A percentile compares a stretch with the other conserved stretches of the same genome.
These are phyloP conservation scores for Paramuricea clavata DNA, from an alignment of 92 coral and sea anemone species.

Conservation along the genomic window DNA sequence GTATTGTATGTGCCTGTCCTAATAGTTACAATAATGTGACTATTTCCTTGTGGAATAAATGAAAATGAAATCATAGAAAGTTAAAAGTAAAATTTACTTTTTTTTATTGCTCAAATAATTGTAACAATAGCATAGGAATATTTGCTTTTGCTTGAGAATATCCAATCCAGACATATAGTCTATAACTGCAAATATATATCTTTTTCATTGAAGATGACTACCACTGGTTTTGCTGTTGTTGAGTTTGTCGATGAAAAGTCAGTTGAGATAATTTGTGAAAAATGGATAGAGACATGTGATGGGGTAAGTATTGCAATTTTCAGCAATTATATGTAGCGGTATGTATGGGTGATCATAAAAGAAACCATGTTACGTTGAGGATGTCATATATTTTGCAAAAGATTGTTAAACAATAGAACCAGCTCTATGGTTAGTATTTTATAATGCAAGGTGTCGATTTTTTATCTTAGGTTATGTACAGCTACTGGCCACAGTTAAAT, in stretches of 20 bases:
- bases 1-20: background rate
- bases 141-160: background rate
- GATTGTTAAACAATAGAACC: background rate
- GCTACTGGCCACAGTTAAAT: slow-evolving; percentile 26
- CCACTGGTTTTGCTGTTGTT: slow-evolving; percentile 7
- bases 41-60: background rate
- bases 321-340: background rate
- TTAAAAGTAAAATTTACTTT: too few species aligned
- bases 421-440: too few species aligned
- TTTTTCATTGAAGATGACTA: background rate
- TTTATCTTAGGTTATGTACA: background rate
- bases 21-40: background rate
- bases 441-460: too few species aligned
- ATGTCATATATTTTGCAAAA: background rate
- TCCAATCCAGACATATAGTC: background rate
- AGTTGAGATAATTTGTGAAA: background rate
- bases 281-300: slow-evolving; percentile 14
- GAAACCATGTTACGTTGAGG: too few species aligned
- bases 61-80: background rate
- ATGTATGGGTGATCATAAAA: too few species aligned
- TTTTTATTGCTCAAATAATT: too few species aligned
- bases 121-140: too few species aligned
- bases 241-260: slow-evolving; percentile 21
- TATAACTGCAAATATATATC: background rate
- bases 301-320: slow-evolving; percentile 1